Evolutionary conservation across 2,888 invertebrate genomes (phyloP), one percentile per base, ranked within the genome.

Genomic region (Aleiodes alternator): DNA sequence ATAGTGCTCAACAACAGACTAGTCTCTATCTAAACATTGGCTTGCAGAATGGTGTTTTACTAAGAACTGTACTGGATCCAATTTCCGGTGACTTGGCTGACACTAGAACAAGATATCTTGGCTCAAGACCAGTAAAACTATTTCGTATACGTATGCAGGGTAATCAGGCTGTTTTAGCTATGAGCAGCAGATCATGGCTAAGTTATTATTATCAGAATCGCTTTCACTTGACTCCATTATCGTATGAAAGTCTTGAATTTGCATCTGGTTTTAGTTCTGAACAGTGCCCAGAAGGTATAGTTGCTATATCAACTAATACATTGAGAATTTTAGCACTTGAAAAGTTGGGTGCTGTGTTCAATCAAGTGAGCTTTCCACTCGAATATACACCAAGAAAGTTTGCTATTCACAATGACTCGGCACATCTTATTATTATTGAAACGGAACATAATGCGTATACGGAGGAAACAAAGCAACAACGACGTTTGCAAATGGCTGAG

Each of bases 401-500:
- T 88, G 95, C 96, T 16, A 95, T 99, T 75, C 98, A 99, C 89
- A 93, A 94, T 2, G 97, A 98, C 83, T 96, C 96, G 16, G 96
- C 95, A 43, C 95, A 97, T 86, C 92, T 99, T 72, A 93, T 99
- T 68, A 92, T 98, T 72, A 94, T 98, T 56, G 99, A 99, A 90
- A 98, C 98, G 11, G 99, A 99, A 90, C 98, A 99, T 89, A 99
- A 98, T 89, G 96, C 99, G 0, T 99, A 98, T 88, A 99, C 99
- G 0, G 98, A 98, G 83, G 96, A 97, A 82, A 98, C 98, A 59
- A 99, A 99, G 88, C 95, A 94, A 84, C 96, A 96, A 83, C 92
- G 97, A 77, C 93, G 97, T 83, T 92, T 97, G 73, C 98, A 99
- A 91, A 98, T 99, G 97, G 98, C 98, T 0, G 97, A 98, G 87